Conservation (phyloP, 2,888 invertebrate genomes). For the Listrodromus nycthemerus region DNA sequence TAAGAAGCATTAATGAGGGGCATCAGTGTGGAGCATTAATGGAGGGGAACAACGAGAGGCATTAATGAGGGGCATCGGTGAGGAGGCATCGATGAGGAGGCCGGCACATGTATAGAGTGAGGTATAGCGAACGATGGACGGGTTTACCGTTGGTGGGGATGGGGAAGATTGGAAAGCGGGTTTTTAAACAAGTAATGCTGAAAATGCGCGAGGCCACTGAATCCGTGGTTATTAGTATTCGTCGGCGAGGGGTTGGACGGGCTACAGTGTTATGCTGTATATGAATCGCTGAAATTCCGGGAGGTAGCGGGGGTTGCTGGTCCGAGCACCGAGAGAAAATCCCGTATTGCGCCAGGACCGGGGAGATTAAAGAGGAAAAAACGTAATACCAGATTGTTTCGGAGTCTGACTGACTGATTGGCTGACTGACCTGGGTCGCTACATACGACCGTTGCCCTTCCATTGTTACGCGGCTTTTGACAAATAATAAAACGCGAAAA, state of each 20-base stretch:
- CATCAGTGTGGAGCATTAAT: no score
- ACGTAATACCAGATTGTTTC: constrained; percentile 45
- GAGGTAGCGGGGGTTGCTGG: neutral
- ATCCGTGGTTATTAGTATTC: constrained; percentile 61
- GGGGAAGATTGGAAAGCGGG: constrained; percentile 66
- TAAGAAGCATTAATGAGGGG: no score
- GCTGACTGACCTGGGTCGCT: constrained; percentile 18
- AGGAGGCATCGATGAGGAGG: no score
- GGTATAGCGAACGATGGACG: no score
- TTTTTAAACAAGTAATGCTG: constrained; percentile 68
- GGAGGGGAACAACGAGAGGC: no score
- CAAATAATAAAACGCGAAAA: constrained; percentile 1
- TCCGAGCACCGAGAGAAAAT: constrained; percentile 36
- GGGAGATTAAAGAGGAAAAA: constrained; percentile 43
- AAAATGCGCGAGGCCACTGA: constrained; percentile 62
- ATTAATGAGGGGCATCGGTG: no score
- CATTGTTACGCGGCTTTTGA: constrained; percentile 20
- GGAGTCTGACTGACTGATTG: constrained; percentile 43
- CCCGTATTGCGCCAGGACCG: constrained; percentile 33
- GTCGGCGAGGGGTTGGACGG: no score
- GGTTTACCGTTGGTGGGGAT: no score
- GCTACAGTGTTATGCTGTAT: constrained; percentile 19
- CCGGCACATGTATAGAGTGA: no score
- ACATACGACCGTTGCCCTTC: constrained; percentile 8
- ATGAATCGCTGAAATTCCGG: constrained; percentile 28